These are phyloP conservation scores for Lateolabrax maculatus DNA, from an alignment of 2,797 vertebrate species.

Conservation along the genomic window DNA sequence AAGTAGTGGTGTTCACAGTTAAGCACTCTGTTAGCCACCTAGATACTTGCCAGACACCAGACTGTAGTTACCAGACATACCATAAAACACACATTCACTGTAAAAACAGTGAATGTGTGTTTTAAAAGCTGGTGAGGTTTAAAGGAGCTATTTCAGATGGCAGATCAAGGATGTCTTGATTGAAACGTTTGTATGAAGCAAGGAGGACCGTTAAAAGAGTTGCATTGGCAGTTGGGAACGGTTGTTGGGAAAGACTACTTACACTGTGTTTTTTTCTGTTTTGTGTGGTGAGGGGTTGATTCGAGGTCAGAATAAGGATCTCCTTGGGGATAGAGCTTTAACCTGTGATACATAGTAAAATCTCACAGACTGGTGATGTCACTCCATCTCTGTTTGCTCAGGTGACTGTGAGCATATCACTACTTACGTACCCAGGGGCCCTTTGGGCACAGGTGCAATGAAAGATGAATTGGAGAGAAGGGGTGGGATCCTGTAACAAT, in stretches of 20 bases:
- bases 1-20: neutral
- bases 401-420: constrained; percentile 57
- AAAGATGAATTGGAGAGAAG: constrained; percentile 39
- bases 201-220: neutral
- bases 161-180: constrained; percentile 28
- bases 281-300: neutral
- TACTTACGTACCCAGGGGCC: constrained; percentile 9
- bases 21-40: too few relatives aligned
- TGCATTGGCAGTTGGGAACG: neutral
- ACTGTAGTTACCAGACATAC: neutral
- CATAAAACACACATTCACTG: too few relatives aligned
- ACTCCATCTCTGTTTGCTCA: constrained; percentile 70
- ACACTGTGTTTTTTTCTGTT: neutral
- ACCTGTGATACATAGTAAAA: constrained; percentile 27
- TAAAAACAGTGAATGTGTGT: constrained; percentile 28
- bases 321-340: constrained; percentile 25
- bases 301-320: constrained; percentile 17
- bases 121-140: constrained; percentile 19
- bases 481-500: constrained; percentile 21
- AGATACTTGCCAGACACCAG: constrained; percentile 1
- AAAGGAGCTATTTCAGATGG: constrained; percentile 29
- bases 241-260: neutral
- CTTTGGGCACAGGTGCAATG: constrained; percentile 21
- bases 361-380: constrained; percentile 52
- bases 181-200: constrained; percentile 16